Evolutionary conservation across 2,888 invertebrate species (phyloP), one percentile per base, ranked within the genome.

Genomic region (Chalcis sispes): DNA sequence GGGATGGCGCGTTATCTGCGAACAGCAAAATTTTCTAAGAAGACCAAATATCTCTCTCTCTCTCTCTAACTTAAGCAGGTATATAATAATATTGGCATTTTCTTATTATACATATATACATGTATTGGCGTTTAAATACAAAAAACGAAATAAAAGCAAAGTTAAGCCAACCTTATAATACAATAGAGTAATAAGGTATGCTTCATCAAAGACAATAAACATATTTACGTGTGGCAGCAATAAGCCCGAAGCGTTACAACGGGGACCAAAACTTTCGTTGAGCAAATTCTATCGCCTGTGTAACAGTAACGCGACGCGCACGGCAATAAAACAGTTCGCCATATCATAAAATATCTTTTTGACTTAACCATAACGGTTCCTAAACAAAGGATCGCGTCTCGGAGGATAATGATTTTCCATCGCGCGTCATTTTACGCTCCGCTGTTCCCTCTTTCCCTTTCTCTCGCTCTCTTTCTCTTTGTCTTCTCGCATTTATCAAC

Each of bases 401-500:
- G 4, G 18, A 0, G 27, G 25, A 29, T 71, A 62, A 62, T 54
- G 32, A 70, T 50, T 69, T 59, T 59, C 59, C n/a, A 46, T 59
- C n/a, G 29, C 18, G 67, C 32, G n/a, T n/a, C n/a, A n/a, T n/a
- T n/a, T 29, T n/a, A 25, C 56, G 27, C 46, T 56, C 18, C 15
- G 20, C 32, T 29, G 42, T n/a, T n/a, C n/a, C n/a, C n/a, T n/a
- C 13, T 15, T n/a, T n/a, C n/a, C n/a, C n/a, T n/a, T n/a, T n/a
- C n/a, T n/a, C n/a, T n/a, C n/a, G n/a, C n/a, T n/a, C n/a, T n/a
- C n/a, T n/a, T n/a, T n/a, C n/a, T n/a, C n/a, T n/a, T n/a, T n/a
- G n/a, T n/a, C 32, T 20, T 15, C 27, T 46, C 46, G 48, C 65
- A 58, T 65, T 72, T 50, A 72, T 72, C 72, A 72, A 56, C 46